phyloP scores from a whole-genome alignment of 2,888 invertebrate species.

The Drosophila sordidula region DNA sequence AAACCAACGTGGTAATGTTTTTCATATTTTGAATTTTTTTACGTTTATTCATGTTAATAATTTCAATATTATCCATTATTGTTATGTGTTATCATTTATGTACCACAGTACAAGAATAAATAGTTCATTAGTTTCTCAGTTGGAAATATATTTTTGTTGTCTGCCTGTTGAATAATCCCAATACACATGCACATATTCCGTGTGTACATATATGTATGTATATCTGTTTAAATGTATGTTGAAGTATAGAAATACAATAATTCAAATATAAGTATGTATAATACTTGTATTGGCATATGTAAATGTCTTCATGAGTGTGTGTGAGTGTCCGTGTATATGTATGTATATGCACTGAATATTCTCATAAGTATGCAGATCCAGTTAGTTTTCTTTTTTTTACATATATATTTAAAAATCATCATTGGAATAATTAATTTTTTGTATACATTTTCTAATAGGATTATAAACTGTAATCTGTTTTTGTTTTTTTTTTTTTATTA shows the following conservation, averaged over 20 bases:
- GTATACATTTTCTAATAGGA: slow-evolving; percentile 59
- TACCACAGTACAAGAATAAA: slow-evolving; percentile 44
- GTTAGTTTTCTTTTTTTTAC: slow-evolving; percentile 22
- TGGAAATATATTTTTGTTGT: slow-evolving; percentile 20
- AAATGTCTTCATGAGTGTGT: slow-evolving; percentile 12
- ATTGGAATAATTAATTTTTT: slow-evolving; percentile 46
- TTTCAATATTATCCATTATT: slow-evolving; percentile 50
- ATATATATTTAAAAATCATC: slow-evolving; percentile 55
- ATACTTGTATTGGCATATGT: neutral
- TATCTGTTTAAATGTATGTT: slow-evolving; percentile 10
- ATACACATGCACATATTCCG: slow-evolving; percentile 39
- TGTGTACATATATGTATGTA: slow-evolving; percentile 30
- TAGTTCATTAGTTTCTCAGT: slow-evolving; percentile 40
- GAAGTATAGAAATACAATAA: slow-evolving; percentile 17
- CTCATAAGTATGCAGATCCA: slow-evolving; percentile 50
- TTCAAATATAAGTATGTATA: slow-evolving; percentile 4
- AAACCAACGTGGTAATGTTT: neutral
- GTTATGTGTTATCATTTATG: slow-evolving; percentile 45
- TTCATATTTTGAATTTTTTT: slow-evolving; percentile 47
- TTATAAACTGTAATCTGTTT: slow-evolving; percentile 26
- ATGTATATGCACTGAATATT: slow-evolving; percentile 37
- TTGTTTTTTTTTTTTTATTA: slow-evolving; percentile 22
- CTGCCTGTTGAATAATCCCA: slow-evolving; percentile 45
- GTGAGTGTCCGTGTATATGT: slow-evolving; percentile 19
- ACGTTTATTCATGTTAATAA: slow-evolving; percentile 66